These are phyloP conservation scores for Drosophila phalerata DNA, from an alignment of 2,888 invertebrate genomes.

Conservation along the genomic window DNA sequence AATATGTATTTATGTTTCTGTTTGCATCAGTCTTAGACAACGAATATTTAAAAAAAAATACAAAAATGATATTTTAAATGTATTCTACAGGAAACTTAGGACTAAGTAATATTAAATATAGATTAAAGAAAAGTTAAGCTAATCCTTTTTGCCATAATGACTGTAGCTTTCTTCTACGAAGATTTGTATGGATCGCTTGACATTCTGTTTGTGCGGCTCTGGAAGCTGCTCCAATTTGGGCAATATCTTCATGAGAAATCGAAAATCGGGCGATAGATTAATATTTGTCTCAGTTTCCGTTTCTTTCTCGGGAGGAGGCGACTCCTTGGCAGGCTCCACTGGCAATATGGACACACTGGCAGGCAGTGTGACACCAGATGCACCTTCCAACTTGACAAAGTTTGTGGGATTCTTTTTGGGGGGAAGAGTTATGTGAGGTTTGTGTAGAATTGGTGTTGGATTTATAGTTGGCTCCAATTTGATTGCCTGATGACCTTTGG, in stretches of 20 bases:
- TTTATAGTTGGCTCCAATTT: conserved; percentile 13
- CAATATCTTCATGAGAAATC: conserved; percentile 84
- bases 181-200: conserved; percentile 83
- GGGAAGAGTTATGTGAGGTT: conserved; percentile 80
- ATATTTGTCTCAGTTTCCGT: conserved; percentile 75
- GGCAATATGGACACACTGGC: conserved; percentile 40
- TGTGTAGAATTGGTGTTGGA: conserved; percentile 14
- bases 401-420: conserved; percentile 83
- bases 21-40: conserved; percentile 73
- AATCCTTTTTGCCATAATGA: conserved; percentile 65
- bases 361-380: conserved; percentile 13
- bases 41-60: conserved; percentile 35
- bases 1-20: conserved; percentile 25
- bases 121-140: conserved; percentile 29
- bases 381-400: conserved; percentile 49
- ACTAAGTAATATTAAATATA: conserved; percentile 26
- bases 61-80: conserved; percentile 24
- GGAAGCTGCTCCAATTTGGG: conserved; percentile 83
- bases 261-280: conserved; percentile 83
- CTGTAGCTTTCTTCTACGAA: conserved; percentile 80
- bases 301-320: not conserved
- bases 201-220: conserved; percentile 83
- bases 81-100: not conserved
- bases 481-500: conserved; percentile 14
- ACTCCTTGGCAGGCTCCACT: conserved; percentile 25